These are phyloP conservation scores for Xenopus tropicalis DNA, from an alignment of 2,113 vertebrate species.

Conservation along the genomic window UCB_Xtro_10.0 CM004443.2:160821001-160821500, in stretches of 20 bases:
- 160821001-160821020: constrained; percentile 92
- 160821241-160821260: constrained; percentile 88
- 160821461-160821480: too few species aligned
- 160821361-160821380: background rate
- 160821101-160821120: too few species aligned
- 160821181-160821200: constrained; percentile 81
- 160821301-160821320: constrained; percentile 94
- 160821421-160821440: too few species aligned
- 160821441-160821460: too few species aligned
- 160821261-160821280: constrained; percentile 88
- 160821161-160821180: too few species aligned
- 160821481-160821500: too few species aligned
- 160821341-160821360: constrained; percentile 62
- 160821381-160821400: too few species aligned
- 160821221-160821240: constrained; percentile 84
- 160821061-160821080: too few species aligned
- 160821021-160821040: constrained; percentile 72
- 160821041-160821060: background rate
- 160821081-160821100: too few species aligned
- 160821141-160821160: too few species aligned
- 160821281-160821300: constrained; percentile 89
- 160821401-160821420: too few species aligned
- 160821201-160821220: constrained; percentile 96
- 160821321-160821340: constrained; percentile 86
- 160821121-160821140: too few species aligned